These are phyloP conservation scores for Semnornis frantzii DNA, from an alignment of 2,113 vertebrate species.

Conservation along the genomic window DNA sequence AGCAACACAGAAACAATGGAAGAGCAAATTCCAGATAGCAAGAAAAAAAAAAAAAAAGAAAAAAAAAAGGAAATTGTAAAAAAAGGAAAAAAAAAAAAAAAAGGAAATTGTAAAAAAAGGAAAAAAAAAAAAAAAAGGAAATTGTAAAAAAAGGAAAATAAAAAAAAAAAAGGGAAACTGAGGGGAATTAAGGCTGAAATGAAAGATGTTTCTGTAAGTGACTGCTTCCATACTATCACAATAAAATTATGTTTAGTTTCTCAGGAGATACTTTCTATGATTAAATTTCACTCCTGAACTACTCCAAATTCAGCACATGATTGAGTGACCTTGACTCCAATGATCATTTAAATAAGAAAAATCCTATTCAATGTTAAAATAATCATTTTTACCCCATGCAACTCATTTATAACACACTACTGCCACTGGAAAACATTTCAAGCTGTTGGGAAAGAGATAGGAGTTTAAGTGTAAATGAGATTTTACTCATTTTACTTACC, in stretches of 20 bases:
- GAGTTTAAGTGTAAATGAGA: not conserved
- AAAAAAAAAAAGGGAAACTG: not conserved
- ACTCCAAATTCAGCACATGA: not conserved
- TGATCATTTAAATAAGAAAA: conserved; percentile 42
- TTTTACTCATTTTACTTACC: not conserved
- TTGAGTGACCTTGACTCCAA: conserved; percentile 9
- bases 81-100: too few relatives aligned
- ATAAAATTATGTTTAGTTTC: conserved; percentile 9
- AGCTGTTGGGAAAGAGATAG: not conserved
- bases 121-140: too few relatives aligned
- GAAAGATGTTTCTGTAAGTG: not conserved
- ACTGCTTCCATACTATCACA: not conserved
- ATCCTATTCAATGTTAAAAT: not conserved
- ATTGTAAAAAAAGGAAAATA: too few relatives aligned
- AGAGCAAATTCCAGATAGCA: not conserved
- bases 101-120: too few relatives aligned
- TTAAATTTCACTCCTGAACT: conserved; percentile 31
- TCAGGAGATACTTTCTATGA: not conserved
- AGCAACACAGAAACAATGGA: accelerated
- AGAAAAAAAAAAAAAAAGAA: too few relatives aligned
- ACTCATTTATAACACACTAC: not conserved
- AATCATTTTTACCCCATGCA: not conserved
- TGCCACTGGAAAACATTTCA: not conserved
- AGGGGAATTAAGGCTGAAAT: not conserved
- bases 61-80: too few relatives aligned